Conservation (phyloP, 1,140 invertebrate genomes). For the Aphelenchoides fujianensis region DNA sequence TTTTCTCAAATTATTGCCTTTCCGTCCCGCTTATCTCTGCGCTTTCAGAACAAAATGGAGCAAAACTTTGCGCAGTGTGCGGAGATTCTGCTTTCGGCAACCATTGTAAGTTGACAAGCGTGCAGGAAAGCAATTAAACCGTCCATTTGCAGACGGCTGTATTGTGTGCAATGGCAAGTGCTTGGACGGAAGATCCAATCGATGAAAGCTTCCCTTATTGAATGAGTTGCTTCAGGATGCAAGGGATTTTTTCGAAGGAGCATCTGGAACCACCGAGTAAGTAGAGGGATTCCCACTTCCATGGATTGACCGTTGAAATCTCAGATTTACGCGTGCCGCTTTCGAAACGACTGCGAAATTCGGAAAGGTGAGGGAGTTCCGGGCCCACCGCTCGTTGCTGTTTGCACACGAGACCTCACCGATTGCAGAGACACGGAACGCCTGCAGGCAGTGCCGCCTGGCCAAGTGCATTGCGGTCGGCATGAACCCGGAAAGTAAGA, state of each 20-base stretch:
- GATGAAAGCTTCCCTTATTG: too few relatives aligned
- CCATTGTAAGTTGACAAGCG: constrained; percentile 3
- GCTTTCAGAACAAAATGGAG: neutral
- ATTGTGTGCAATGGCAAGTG: constrained; percentile 12
- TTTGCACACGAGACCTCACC: neutral
- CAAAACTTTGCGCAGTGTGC: constrained; percentile 3
- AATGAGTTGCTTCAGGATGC: neutral
- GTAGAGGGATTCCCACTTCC: neutral
- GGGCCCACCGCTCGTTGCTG: neutral
- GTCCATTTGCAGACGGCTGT: neutral
- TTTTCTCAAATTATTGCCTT: too few relatives aligned
- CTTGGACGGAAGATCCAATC: neutral
- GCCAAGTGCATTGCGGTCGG: neutral
- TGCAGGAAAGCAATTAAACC: neutral
- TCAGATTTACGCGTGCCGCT: neutral
- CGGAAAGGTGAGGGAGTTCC: too few relatives aligned
- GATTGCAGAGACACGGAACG: neutral
- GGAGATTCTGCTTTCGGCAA: neutral
- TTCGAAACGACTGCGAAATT: constrained; percentile 1
- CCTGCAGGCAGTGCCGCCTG: neutral
- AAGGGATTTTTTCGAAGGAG: constrained; percentile 4
- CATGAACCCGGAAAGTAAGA: constrained; percentile 1
- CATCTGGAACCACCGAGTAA: neutral
- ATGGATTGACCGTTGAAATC: neutral
- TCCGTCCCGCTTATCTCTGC: neutral